phyloP scores from a whole-genome alignment of 2,888 invertebrate genomes.

The Acanthosepion esculentum region DNA sequence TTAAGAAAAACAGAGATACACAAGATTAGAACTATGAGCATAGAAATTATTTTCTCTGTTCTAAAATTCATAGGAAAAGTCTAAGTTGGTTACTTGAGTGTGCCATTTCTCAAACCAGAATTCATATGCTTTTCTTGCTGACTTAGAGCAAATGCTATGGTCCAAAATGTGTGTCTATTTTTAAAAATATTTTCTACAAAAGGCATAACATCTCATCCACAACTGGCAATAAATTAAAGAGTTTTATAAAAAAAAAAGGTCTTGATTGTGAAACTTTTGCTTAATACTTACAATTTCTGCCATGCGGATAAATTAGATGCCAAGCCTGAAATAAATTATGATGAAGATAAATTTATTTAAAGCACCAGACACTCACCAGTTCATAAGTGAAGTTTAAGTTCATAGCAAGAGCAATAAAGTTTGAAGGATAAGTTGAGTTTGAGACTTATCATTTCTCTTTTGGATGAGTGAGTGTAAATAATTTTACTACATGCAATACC shows the following conservation, averaged over 20 bases:
- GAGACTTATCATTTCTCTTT: background rate
- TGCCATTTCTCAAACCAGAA: background rate
- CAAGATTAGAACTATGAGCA: background rate
- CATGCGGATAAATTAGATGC: background rate
- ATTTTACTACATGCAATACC: background rate
- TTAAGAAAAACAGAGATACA: too few relatives aligned
- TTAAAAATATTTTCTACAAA: background rate
- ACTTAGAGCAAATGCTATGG: background rate
- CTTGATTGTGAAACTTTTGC: background rate
- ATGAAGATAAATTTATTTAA: background rate
- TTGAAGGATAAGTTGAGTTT: background rate
- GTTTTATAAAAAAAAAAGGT: background rate
- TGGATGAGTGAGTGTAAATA: background rate
- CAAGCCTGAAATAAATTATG: background rate
- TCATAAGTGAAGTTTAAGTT: background rate
- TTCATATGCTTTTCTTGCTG: background rate
- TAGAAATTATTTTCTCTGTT: background rate
- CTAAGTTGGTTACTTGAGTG: background rate
- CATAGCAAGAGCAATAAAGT: background rate
- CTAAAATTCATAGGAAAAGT: background rate
- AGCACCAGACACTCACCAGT: background rate
- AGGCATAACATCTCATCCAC: background rate
- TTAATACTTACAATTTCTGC: conserved; percentile 1
- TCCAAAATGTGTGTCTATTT: background rate
- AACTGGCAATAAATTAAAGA: background rate